Percentiles rank a stretch among this genome's conserved stretches.
Evolutionary conservation across 2,113 vertebrate genomes (phyloP).

Genomic region (Sinocyclocheilus anshuiensis): DNA sequence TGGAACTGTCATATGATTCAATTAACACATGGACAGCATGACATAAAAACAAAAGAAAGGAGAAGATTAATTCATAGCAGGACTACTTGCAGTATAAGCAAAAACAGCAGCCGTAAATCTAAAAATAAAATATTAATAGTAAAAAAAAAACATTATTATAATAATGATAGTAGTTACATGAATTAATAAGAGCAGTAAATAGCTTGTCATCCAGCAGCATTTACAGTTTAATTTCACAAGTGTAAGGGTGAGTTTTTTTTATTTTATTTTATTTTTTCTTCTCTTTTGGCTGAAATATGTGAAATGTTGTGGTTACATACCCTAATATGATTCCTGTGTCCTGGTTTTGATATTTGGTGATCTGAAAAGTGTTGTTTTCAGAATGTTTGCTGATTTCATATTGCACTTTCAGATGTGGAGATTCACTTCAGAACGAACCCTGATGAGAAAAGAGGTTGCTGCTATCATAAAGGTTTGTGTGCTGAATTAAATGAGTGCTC

Average conservation of each 20-base stretch:
- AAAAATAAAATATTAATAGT: neutral
- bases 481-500: neutral
- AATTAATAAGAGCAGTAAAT: neutral
- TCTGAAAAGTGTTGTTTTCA: neutral
- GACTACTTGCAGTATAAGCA: too few relatives aligned
- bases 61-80: too few relatives aligned
- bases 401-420: conserved; percentile 88
- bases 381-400: neutral
- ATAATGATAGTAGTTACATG: neutral
- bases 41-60: too few relatives aligned
- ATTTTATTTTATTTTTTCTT: too few relatives aligned
- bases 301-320: neutral
- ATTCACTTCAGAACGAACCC: conserved; percentile 90
- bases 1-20: too few relatives aligned
- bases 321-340: neutral
- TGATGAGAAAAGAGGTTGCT: conserved; percentile 91
- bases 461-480: conserved; percentile 87
- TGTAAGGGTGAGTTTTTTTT: too few relatives aligned
- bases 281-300: neutral
- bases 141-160: neutral
- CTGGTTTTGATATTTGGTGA: neutral
- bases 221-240: too few relatives aligned
- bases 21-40: too few relatives aligned
- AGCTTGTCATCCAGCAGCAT: too few relatives aligned
- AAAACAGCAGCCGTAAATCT: neutral